Evolutionary conservation across 1,140 invertebrate species (phyloP), one percentile per base, ranked within the genome.

Genomic region (Zaprionus ornatus): DNA sequence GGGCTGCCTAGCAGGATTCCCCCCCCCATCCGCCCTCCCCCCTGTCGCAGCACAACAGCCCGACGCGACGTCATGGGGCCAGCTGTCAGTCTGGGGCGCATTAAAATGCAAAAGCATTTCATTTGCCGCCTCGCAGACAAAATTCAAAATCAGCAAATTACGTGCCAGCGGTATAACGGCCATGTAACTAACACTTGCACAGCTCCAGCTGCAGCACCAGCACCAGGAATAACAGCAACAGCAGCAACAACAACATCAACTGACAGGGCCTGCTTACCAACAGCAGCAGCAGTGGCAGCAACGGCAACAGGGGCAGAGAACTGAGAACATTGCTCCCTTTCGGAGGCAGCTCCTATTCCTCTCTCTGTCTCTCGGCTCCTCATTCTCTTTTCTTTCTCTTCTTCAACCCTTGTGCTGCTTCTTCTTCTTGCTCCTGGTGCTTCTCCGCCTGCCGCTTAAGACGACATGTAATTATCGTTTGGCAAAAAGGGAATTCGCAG

Each of bases 81-180:
- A 77, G 77, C 84, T 87, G 83, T 87, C 80, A 83, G 83, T 83
- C 80, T 74, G 80, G 81, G 83, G 84, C 73, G 84, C 84, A 87
- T 87, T 87, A 88, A 88, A 87, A 87, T 88, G 84, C 84, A 88
- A 79, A 87, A 88, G 84, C 84, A 88, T 87, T 87, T 87, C 83
- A 87, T 87, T 87, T 87, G 83, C 79, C 74, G 80, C 73, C 83
- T 69, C 83, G 77, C 73, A 72, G 80, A 79, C 84, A 88, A 79
- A 87, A 83, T 87, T 87, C 74, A 88, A 87, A 87, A 87, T 87
- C 84, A 87, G 84, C 84, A 87, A 87, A 88, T 87, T 87, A 87
- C 84, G 84, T 87, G 84, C 80, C 78, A 86, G 77, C 59, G 63
- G 74, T 72, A 79, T 79, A 68, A 68, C 67, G 68, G 59, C 57